Percentiles rank a stretch among this genome's conserved stretches.
Conservation (phyloP, 92 coral and sea anemone species). For the Actinernus sp. region DNA sequence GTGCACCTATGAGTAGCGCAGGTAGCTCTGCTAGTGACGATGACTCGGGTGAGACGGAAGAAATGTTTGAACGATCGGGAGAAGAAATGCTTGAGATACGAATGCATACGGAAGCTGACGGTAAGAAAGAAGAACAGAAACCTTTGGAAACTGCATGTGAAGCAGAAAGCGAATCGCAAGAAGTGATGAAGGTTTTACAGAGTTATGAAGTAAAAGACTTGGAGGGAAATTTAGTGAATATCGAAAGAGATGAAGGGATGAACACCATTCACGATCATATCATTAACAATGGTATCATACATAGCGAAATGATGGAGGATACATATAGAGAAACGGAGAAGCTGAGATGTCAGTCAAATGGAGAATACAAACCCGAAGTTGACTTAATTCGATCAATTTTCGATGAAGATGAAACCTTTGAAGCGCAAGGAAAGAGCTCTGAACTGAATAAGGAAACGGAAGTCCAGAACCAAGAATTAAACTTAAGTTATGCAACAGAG, state of each 20-base stretch:
- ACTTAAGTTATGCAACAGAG: too few relatives aligned
- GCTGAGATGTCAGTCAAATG: too few relatives aligned
- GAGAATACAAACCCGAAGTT: too few relatives aligned
- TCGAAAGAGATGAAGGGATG: background rate
- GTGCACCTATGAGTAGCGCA: slow-evolving; percentile 78
- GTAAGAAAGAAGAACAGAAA: background rate
- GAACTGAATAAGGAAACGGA: too few relatives aligned
- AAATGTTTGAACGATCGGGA: slow-evolving; percentile 4
- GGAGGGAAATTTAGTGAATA: background rate
- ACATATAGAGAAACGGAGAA: too few relatives aligned
- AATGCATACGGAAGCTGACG: background rate
- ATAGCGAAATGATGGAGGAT: too few relatives aligned
- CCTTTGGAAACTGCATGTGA: background rate
- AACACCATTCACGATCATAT: background rate
- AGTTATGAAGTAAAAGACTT: background rate
- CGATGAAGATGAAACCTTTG: too few relatives aligned
- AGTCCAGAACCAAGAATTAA: too few relatives aligned
- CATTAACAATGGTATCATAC: too few relatives aligned
- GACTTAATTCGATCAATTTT: too few relatives aligned
- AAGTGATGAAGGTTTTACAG: background rate
- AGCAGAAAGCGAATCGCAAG: background rate
- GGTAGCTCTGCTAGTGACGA: slow-evolving; percentile 67
- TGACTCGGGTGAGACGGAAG: slow-evolving; percentile 50
- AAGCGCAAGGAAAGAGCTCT: too few relatives aligned
- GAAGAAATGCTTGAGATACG: slow-evolving; percentile 5